Conservation (phyloP, 1,140 invertebrate genomes). For the Drosophila hydei region DNA sequence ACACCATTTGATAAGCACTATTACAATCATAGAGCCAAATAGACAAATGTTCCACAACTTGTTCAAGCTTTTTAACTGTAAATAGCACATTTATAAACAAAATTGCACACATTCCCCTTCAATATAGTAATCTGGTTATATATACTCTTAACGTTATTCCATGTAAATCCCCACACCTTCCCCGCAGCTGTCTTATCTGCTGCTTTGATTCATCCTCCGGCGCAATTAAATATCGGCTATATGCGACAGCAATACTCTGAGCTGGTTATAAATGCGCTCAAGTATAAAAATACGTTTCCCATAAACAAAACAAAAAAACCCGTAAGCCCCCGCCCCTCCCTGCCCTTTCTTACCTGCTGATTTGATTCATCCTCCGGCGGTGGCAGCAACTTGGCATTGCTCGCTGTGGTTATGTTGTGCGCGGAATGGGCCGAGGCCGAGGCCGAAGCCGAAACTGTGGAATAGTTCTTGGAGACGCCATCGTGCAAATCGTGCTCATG, state of each 20-base stretch:
- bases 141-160: too few species aligned
- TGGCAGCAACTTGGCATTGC: conserved; percentile 75
- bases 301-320: background rate
- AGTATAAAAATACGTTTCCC: background rate
- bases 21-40: too few species aligned
- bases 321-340: background rate
- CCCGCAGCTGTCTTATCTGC: too few species aligned
- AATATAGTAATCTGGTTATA: too few species aligned
- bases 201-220: too few species aligned
- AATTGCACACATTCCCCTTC: too few species aligned
- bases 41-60: too few species aligned
- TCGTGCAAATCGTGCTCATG: conserved; percentile 63
- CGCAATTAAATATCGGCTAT: background rate
- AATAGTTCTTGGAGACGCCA: conserved; percentile 69
- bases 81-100: too few species aligned
- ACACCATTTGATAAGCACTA: too few species aligned
- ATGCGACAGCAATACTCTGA: background rate
- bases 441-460: conserved; percentile 49
- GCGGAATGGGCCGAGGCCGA: conserved; percentile 61
- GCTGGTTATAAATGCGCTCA: background rate
- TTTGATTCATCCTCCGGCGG: conserved; percentile 74
- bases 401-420: conserved; percentile 77
- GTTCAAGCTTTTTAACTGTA: too few species aligned
- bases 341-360: conserved; percentile 67
- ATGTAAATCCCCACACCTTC: too few species aligned